A percentile compares a stretch with the other conserved stretches of the same genome.
Conservation (phyloP, 2,113 vertebrate species). For the Dicrurus megarhynchus region DNA sequence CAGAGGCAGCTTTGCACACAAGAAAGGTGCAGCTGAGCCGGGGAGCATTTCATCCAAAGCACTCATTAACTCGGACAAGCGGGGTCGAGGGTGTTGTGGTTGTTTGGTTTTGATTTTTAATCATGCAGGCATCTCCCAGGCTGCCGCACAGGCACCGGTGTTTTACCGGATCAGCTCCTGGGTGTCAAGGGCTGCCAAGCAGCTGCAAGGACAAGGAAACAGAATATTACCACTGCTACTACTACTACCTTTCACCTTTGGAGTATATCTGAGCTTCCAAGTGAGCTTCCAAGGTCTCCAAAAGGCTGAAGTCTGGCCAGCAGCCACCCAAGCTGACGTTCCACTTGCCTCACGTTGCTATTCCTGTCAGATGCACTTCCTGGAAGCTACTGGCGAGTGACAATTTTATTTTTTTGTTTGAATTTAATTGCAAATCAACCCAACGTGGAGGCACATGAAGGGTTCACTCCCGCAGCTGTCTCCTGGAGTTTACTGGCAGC, state of each 20-base stretch:
- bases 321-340: neutral
- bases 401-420: neutral
- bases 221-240: neutral
- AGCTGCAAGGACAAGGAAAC: neutral
- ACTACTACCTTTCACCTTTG: neutral
- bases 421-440: neutral
- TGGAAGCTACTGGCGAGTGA: neutral
- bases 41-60: neutral
- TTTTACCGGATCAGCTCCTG: neutral
- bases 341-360: neutral
- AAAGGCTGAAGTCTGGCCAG: neutral
- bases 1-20: neutral
- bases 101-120: slow-evolving; percentile 9
- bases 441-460: neutral
- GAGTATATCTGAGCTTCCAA: neutral
- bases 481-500: neutral
- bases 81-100: neutral
- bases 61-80: neutral
- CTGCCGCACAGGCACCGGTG: neutral
- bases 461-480: neutral
- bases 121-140: neutral
- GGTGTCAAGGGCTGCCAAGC: neutral
- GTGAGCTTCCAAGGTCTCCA: neutral
- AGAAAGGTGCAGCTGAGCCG: neutral
- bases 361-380: neutral